phyloP scores from a whole-genome alignment of 2,888 invertebrate genomes.

The Drepanosiphum platanoidis region DNA sequence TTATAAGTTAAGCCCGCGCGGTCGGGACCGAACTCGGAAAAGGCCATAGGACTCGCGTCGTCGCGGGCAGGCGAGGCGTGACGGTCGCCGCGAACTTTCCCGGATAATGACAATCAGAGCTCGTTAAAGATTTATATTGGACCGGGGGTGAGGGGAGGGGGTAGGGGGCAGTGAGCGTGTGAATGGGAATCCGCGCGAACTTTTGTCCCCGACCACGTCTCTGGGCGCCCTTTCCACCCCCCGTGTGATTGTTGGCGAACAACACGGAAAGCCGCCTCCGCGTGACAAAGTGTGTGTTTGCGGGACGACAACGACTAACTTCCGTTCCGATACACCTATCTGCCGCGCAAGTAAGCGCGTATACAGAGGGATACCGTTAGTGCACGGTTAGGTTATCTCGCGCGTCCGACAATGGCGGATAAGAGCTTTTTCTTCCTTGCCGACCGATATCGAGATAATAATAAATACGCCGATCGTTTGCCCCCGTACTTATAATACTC shows the following conservation, averaged over 20 bases:
- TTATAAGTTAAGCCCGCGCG: too few relatives aligned
- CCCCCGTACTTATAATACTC: too few relatives aligned
- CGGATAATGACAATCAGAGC: slow-evolving; percentile 57
- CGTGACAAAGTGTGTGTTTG: slow-evolving; percentile 56
- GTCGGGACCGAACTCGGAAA: slow-evolving; percentile 18
- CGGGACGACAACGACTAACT: slow-evolving; percentile 23
- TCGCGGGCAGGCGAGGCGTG: slow-evolving; percentile 42
- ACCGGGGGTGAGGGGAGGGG: slow-evolving; percentile 3
- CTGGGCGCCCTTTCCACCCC: not conserved
- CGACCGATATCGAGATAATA: too few relatives aligned
- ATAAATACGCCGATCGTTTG: too few relatives aligned
- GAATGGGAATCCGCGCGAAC: slow-evolving; percentile 35
- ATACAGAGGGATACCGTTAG: not conserved
- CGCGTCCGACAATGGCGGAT: not conserved
- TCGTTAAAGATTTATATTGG: slow-evolving; percentile 61
- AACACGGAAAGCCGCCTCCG: slow-evolving; percentile 39
- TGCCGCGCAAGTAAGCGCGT: not conserved
- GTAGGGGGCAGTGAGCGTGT: slow-evolving; percentile 16
- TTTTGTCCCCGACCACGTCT: slow-evolving; percentile 2
- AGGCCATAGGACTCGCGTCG: slow-evolving; percentile 36
- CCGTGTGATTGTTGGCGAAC: slow-evolving; percentile 18
- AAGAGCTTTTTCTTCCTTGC: not conserved
- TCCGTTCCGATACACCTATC: slow-evolving; percentile 21
- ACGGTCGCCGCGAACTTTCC: slow-evolving; percentile 38
- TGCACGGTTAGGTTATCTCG: not conserved